These are phyloP conservation scores for Melanerpes aurifrons DNA, from an alignment of 2,113 vertebrate species.

Conservation along the genomic window DNA sequence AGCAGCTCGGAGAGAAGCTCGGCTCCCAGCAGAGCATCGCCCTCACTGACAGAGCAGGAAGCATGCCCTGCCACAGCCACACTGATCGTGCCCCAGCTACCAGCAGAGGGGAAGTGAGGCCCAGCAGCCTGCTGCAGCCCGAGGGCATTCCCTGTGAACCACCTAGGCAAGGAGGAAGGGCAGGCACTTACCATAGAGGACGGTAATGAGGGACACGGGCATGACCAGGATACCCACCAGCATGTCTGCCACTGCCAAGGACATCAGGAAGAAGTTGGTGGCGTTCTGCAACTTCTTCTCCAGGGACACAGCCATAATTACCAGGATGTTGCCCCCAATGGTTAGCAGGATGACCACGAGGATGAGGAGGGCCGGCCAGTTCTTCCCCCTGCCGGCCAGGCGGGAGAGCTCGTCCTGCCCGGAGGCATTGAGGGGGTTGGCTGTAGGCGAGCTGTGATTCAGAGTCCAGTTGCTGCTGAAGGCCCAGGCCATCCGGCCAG, in stretches of 20 bases:
- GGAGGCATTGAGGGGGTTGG: conserved; percentile 67
- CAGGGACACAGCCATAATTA: conserved; percentile 95
- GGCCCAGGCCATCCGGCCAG: conserved; percentile 81
- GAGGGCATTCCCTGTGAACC: neutral
- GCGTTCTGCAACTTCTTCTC: conserved; percentile 99
- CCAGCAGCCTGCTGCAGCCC: neutral
- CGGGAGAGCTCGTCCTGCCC: conserved; percentile 64
- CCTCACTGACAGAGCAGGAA: accelerated
- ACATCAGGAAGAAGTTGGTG: conserved; percentile 98
- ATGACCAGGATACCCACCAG: conserved; percentile 98
- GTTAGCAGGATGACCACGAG: conserved; percentile 94
- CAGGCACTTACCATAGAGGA: conserved; percentile 92
- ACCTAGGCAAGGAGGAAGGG: neutral
- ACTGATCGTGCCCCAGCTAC: neutral
- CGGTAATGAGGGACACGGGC: conserved; percentile 94
- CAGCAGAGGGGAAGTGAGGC: accelerated
- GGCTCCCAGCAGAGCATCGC: neutral
- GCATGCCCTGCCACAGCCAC: neutral
- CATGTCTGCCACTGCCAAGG: conserved; percentile 96
- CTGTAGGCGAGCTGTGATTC: conserved; percentile 74
- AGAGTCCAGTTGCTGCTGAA: conserved; percentile 77
- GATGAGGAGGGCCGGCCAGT: conserved; percentile 95
- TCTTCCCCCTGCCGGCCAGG: conserved; percentile 81
- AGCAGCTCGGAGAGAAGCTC: neutral
- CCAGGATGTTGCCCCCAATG: conserved; percentile 94